Evolutionary conservation across 2,888 invertebrate species (phyloP).

Genomic region (Archips crataeganus): DNA sequence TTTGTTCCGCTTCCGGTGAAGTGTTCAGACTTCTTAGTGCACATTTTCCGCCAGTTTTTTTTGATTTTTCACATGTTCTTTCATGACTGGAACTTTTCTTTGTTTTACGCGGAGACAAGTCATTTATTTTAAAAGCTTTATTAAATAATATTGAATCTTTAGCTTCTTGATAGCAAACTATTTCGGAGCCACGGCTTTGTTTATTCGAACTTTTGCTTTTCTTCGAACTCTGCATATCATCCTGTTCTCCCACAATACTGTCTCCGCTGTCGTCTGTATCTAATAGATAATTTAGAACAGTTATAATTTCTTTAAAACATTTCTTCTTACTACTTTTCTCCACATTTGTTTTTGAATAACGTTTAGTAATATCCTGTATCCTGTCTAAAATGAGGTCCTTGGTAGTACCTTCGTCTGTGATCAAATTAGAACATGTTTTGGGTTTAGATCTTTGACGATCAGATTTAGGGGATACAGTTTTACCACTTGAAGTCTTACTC

Average conservation of each 20-base stretch:
- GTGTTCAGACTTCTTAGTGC: slow-evolving; percentile 3
- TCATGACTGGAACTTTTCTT: neutral
- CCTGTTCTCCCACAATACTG: slow-evolving; percentile 18
- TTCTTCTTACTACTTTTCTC: slow-evolving; percentile 70
- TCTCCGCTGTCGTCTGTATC: slow-evolving; percentile 71
- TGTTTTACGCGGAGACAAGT: neutral
- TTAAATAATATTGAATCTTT: neutral
- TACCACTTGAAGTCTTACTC: slow-evolving; percentile 13
- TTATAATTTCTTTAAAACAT: slow-evolving; percentile 76
- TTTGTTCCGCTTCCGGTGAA: neutral
- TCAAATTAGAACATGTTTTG: slow-evolving; percentile 3
- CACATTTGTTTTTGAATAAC: slow-evolving; percentile 72
- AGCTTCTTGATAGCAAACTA: neutral
- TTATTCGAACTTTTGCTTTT: neutral
- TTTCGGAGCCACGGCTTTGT: slow-evolving; percentile 6
- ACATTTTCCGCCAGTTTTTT: no score
- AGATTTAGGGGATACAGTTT: neutral
- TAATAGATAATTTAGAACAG: slow-evolving; percentile 72
- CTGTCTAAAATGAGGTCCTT: slow-evolving; percentile 67
- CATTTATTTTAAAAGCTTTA: neutral
- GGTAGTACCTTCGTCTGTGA: slow-evolving; percentile 22
- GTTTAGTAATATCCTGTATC: slow-evolving; percentile 75
- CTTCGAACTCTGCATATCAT: slow-evolving; percentile 9
- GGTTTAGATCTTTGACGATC: slow-evolving; percentile 8
- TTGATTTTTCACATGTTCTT: neutral